A percentile compares a stretch with the other conserved stretches of the same genome.
Conservation (phyloP, 2,113 vertebrate genomes). For the Antechinus flavipes region DNA sequence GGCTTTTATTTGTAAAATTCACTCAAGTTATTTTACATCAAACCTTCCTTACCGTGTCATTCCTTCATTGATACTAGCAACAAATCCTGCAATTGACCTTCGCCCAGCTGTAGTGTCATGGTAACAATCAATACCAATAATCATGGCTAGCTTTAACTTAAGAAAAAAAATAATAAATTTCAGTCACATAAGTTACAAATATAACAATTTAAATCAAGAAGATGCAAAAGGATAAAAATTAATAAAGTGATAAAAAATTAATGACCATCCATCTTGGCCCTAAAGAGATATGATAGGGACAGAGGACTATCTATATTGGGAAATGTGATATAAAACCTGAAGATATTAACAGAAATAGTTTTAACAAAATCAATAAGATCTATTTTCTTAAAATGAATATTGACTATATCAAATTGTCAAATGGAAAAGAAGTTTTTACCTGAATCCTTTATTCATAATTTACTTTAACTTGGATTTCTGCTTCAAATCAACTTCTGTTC, state of each 20-base stretch:
- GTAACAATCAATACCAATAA: constrained; percentile 97
- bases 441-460: neutral
- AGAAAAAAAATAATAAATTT: neutral
- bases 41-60: constrained; percentile 90
- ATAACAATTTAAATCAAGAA: neutral
- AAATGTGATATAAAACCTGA: neutral
- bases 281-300: neutral
- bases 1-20: neutral
- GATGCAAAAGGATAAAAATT: neutral
- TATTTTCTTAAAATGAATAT: neutral
- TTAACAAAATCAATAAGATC: neutral
- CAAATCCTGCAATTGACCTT: constrained; percentile 93
- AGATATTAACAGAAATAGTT: neutral
- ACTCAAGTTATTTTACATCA: neutral
- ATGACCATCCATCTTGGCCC: neutral
- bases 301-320: neutral
- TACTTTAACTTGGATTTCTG: neutral
- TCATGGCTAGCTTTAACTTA: constrained; percentile 95
- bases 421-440: neutral
- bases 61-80: constrained; percentile 93
- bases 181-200: neutral
- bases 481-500: neutral
- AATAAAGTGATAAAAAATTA: neutral
- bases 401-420: neutral
- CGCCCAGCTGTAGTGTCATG: constrained; percentile 91